Base-by-base conservation (phyloP, 2,797 vertebrate species). In the Typhlichthys subterraneus region DNA sequence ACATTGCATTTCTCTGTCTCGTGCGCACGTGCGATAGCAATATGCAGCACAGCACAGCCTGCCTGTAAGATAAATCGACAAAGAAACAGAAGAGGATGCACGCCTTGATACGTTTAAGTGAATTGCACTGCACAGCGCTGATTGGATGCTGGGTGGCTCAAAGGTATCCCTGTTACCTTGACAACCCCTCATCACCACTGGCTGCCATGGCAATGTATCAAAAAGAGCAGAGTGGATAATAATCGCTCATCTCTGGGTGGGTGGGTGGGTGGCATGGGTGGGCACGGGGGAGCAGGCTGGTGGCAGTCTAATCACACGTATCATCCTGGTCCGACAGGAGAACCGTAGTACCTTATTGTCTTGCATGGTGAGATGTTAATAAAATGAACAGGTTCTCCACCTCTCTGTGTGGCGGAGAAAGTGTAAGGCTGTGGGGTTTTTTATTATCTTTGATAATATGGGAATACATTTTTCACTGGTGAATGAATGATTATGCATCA, bases 181-280 rank as follows among this genome's bases (percentile, higher is more conserved):
- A 85, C 82, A 84, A 87, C 82, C 61, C 69, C n/a, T 70, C 69
- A 75, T 74, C 4, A 11, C 31, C 23, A 7, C 58, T 52, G 70
- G 81, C 82, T 86, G 75, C 86, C 72, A 88, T 86, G 81, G 78
- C 59, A 29, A 87, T 84, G 73, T 45, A 68, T 83, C 73, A 77
- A 48, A 85, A 79, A 81, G 81, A 78, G 75, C 67, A 53, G 19
- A 5, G 49, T 60, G 58, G 62, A 76, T 72, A 70, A 81, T 70
- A 67, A 68, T 65, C 1, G 2, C 12, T 56, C 12, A 51, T 47
- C 58, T 53, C 50, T 57, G 33, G 45, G 53, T 60, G 57, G 52
- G 10, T 45, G 14, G 12, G 59, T 12, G 19, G 19, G 19, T 19
- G 19, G 14, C 53, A 38, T 50, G 14, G 29, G n/a, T 6, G 33